Evolutionary conservation across 2,797 vertebrate species (phyloP).

Genomic region (Ceryle rudis): DNA sequence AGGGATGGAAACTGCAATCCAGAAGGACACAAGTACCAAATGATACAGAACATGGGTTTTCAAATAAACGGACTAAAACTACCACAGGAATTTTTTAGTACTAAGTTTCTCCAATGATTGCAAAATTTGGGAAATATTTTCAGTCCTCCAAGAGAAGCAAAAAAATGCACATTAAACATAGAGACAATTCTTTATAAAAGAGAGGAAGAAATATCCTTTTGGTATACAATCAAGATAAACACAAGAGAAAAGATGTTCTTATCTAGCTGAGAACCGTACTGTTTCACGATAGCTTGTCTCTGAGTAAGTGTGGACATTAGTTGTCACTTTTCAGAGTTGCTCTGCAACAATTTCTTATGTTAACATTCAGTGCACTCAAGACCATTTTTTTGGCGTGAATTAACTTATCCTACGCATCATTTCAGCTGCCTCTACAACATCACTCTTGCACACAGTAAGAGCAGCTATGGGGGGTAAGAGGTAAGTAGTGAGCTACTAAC

Average conservation of each 20-base stretch:
- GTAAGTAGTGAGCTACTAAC: neutral
- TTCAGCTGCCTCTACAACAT: neutral
- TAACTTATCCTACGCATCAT: neutral
- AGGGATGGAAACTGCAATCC: neutral
- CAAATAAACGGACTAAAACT: neutral
- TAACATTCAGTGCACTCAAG: neutral
- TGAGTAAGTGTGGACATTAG: neutral
- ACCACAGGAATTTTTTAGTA: neutral
- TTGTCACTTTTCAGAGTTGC: neutral
- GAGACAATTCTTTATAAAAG: neutral
- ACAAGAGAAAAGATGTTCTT: neutral
- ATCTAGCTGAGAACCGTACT: neutral
- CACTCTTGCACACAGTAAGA: neutral
- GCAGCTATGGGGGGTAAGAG: neutral
- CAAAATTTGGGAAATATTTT: conserved; percentile 10
- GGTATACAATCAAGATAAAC: neutral
- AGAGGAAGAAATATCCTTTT: neutral
- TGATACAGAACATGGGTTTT: neutral
- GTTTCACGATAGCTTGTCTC: neutral
- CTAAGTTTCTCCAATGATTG: neutral
- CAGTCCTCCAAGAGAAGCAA: neutral
- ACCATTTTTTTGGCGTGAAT: neutral
- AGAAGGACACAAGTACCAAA: neutral
- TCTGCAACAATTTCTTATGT: neutral
- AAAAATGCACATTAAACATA: conserved; percentile 5